Evolutionary conservation across 1,140 invertebrate species (phyloP), one percentile per base, ranked within the genome.

Genomic region (Drosophila melanogaster): DNA sequence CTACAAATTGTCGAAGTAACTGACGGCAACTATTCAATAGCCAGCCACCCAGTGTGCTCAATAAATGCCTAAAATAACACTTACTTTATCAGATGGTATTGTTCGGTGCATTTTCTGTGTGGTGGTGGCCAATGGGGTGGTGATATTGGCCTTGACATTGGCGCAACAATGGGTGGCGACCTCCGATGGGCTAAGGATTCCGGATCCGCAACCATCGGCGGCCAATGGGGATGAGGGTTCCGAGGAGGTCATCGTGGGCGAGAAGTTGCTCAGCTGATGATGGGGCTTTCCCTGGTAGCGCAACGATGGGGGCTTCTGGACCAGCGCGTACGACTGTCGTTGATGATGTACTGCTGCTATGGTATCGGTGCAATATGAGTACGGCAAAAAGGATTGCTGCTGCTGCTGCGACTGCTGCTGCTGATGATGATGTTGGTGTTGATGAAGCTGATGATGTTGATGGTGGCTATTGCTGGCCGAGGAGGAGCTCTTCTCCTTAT

Each of bases 41-140:
- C 26, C 26, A 30, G 7, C 26, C 26, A 30, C 7, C 26, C 26
- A 8, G 1, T 30, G 26, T 30, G 8, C 26, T 30, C 26, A 30
- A 30, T 30, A 30, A 30, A 30, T 30, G 26, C 26, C 14, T 37
- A 37, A 14, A 14, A 17, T 15, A 8, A 43, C 7, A 55, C 80
- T 86, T 17, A 86, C 81, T 75, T 86, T 86, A 77, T 86, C 81
- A 51, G 81, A 86, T 55, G 81, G 81, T 70, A 85, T 85, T 43
- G 81, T 83, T 62, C 80, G 69, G 53, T 72, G 71, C 67, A 74
- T 77, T 69, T 86, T 86, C 41, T 86, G 81, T 46, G 79, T 75
- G 7, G 26, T 30, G 26, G 26, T 8, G 74, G 78, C 83, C 50
- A 86, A 43, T 8, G 74, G 58, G 49, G 46, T 65, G 49, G 46